Base-by-base conservation (phyloP, 2,888 invertebrate genomes). In the Drosophila cognata region DNA sequence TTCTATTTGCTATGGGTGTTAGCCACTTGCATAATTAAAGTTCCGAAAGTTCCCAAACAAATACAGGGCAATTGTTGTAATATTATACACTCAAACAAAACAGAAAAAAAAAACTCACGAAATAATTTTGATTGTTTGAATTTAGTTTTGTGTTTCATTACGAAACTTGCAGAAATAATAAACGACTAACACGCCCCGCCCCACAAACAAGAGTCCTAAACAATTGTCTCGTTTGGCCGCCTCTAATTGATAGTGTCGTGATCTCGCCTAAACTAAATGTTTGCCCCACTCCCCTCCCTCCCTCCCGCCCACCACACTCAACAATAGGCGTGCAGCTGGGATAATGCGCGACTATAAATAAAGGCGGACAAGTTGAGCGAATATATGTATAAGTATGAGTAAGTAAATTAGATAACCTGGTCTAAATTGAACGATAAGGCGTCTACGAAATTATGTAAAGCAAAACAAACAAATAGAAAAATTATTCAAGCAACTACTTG, bases 221-320 rank as follows among this genome's bases (percentile, higher is more conserved):
- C 88, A 85, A 86, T 82, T 87, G 84, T 87, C 88, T 89, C 69
- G 80, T 58, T 66, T 75, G 62, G 58, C 63, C 79, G 66, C 70
- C 81, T 84, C 81, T 88, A 86, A 86, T 87, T 86, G 86, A 86
- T 89, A 87, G 87, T 89, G 89, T 89, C 86, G 87, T 86, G 86
- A 89, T 89, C 79, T 66, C 48, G 43, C 41, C 62, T 33, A n/a
- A 69, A 63, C 68, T 55, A 75, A 79, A 77, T 77, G 61, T 73
- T 69, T 67, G 68, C 58, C 50, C 53, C 33, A 53, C 55, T 28
- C 46, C 48, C 28, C 18, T 57, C 38, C 55, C 4, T 50, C 52
- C 46, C 11, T 43, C n/a, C 5, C 52, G 8, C 35, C 6, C 11
- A 21, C 21, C 21, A 21, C n/a, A 3, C 35, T 18, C 10, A 29